Base-by-base conservation (phyloP, 1,140 invertebrate species). In the Lordiphosa collinella region DNA sequence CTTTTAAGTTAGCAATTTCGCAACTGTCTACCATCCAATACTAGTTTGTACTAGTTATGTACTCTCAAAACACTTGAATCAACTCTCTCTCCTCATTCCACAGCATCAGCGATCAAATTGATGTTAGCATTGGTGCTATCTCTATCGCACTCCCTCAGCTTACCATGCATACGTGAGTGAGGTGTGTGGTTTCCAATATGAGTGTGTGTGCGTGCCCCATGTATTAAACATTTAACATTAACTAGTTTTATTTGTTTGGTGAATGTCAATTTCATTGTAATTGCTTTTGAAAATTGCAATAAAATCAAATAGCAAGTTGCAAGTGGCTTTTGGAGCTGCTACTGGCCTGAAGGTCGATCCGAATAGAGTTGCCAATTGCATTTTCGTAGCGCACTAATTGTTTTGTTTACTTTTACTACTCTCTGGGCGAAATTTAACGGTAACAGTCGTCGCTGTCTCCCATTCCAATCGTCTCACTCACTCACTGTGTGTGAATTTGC, bases 231-330 rank as follows among this genome's bases (percentile, higher is more conserved):
- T 29, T 35, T 48, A 75, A 63, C 44, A 76, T 76, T 78, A 82
- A 84, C 76, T 68, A 69, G 78, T 80, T 78, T 84, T 76, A 55
- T 72, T 84, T 72, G 68, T 68, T 78, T 53, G 67, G 67, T 78
- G 76, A 82, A 82, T 82, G 76, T 84, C 76, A 84, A 84, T 80
- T 82, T 76, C 78, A 71, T 76, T 84, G 79, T 63, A 31, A 22
- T 29, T 29, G 25, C 25, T 29, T 29, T 29, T 29, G 25, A 29
- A 79, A 70, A 78, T 79, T 68, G 74, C 69, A 69, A 51, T 64
- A 16, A 49, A 49, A 40, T 57, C 53, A 38, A 47, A 48, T 48
- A 37, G 52, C 67, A 80, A 75, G 71, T 71, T 51, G 57, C 41
- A 16, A 38, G 35, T 22, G 53, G 22, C 38, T 43, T 40, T 48